Evolutionary conservation across 1,140 invertebrate species (phyloP).

Genomic region (Drosophila repletoides): DNA sequence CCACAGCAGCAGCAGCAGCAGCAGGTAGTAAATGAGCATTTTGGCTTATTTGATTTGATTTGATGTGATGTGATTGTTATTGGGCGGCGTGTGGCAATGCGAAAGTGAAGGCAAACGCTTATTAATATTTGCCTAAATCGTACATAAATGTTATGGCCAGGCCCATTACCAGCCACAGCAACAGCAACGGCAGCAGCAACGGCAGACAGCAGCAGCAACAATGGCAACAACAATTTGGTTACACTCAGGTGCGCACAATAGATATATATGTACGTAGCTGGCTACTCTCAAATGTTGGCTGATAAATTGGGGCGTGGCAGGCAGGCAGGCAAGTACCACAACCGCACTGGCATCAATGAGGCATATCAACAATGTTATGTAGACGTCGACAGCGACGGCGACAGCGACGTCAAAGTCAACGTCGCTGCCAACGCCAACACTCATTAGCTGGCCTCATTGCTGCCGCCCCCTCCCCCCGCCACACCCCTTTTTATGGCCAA

Average conservation of each 20-base stretch:
- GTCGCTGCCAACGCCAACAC: constrained; percentile 2
- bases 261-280: no score
- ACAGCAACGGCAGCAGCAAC: constrained; percentile 15
- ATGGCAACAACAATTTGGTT: constrained; percentile 31
- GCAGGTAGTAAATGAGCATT: constrained; percentile 1
- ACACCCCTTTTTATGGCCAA: not conserved
- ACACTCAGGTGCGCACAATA: constrained; percentile 36
- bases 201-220: constrained; percentile 6
- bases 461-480: not conserved
- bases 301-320: constrained; percentile 26
- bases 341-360: constrained; percentile 42
- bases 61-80: constrained; percentile 44
- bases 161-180: constrained; percentile 36
- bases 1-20: not conserved
- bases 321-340: constrained; percentile 3
- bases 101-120: constrained; percentile 10
- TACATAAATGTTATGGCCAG: constrained; percentile 53
- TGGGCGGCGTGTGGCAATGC: constrained; percentile 18
- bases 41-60: constrained; percentile 48
- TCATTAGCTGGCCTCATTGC: constrained; percentile 30
- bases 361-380: constrained; percentile 47
- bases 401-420: no score
- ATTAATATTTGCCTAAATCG: constrained; percentile 54
- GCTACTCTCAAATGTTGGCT: no score
- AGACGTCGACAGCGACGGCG: not conserved